Conservation (phyloP, 2,888 invertebrate species). For the Aspidapion aeneum region DNA sequence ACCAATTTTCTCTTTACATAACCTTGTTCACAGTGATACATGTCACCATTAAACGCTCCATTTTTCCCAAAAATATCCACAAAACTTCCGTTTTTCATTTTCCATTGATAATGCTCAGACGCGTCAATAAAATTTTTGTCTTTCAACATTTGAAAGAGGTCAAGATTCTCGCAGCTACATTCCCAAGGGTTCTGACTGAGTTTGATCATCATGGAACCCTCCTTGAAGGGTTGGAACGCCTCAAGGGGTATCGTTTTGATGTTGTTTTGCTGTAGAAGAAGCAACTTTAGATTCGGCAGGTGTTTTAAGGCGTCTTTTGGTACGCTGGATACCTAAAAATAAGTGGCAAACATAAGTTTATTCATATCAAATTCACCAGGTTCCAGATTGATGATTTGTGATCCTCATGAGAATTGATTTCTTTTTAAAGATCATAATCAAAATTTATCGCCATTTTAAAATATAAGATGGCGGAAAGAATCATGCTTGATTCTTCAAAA, state of each 20-base stretch:
- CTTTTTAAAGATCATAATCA: too few species aligned
- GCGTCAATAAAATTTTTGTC: slow-evolving; percentile 30
- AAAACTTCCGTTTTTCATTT: slow-evolving; percentile 23
- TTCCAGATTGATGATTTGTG: too few species aligned
- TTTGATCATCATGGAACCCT: slow-evolving; percentile 31
- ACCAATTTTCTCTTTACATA: background rate
- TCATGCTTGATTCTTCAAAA: too few species aligned
- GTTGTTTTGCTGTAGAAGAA: slow-evolving; percentile 42
- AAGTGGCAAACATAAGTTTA: too few species aligned
- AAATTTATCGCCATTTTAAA: too few species aligned
- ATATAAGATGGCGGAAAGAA: too few species aligned
- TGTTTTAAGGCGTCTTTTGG: slow-evolving; percentile 32
- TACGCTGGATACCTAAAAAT: slow-evolving; percentile 24
- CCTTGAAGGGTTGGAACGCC: slow-evolving; percentile 31
- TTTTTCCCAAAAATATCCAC: slow-evolving; percentile 30
- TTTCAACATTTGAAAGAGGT: slow-evolving; percentile 35
- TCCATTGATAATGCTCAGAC: slow-evolving; percentile 32
- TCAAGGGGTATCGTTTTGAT: slow-evolving; percentile 35
- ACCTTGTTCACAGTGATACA: background rate
- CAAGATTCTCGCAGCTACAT: slow-evolving; percentile 38
- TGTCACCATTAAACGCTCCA: background rate
- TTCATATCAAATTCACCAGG: too few species aligned
- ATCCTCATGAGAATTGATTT: too few species aligned
- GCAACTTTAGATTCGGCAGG: slow-evolving; percentile 38
- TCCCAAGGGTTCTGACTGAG: slow-evolving; percentile 39